phyloP scores from a whole-genome alignment of 1,140 invertebrate genomes.

The Venustaconcha ellipsiformis region DNA sequence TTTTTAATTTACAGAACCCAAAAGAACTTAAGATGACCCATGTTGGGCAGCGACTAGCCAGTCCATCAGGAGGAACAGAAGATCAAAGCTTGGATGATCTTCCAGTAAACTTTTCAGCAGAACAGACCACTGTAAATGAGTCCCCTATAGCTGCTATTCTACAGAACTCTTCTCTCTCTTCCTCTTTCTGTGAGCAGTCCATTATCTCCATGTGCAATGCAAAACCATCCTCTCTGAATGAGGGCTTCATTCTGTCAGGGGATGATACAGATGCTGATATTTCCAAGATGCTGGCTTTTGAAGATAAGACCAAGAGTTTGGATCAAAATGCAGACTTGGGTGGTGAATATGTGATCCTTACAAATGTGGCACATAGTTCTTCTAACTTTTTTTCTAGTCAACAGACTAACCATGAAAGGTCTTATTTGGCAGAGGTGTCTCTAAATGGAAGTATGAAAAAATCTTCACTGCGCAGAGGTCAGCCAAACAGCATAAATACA shows the following conservation, averaged over 20 bases:
- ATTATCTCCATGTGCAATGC: constrained; percentile 35
- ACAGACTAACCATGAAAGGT: constrained; percentile 22
- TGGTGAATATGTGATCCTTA: constrained; percentile 24
- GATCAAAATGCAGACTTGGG: not conserved
- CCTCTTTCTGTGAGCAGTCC: constrained; percentile 36
- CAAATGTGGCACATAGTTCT: constrained; percentile 19
- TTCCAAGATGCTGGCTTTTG: constrained; percentile 13
- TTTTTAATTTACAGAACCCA: no score
- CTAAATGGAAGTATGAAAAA: constrained; percentile 27
- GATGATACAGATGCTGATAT: constrained; percentile 28
- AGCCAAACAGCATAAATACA: constrained; percentile 57
- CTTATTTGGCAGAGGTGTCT: constrained; percentile 39
- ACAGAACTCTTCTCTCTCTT: constrained; percentile 31
- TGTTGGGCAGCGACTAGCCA: constrained; percentile 41
- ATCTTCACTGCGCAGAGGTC: constrained; percentile 47
- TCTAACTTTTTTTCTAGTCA: constrained; percentile 1
- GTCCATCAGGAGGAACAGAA: constrained; percentile 11
- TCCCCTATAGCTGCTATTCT: constrained; percentile 24
- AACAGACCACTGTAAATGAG: constrained; percentile 8
- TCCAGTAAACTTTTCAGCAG: not conserved
- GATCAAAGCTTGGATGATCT: not conserved
- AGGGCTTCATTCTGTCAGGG: constrained; percentile 47
- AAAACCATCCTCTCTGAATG: constrained; percentile 43
- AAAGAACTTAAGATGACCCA: not conserved
- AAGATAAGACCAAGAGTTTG: constrained; percentile 4